Evolutionary conservation across 2,797 vertebrate species (phyloP).

Genomic region (Iguana delicatissima): DNA sequence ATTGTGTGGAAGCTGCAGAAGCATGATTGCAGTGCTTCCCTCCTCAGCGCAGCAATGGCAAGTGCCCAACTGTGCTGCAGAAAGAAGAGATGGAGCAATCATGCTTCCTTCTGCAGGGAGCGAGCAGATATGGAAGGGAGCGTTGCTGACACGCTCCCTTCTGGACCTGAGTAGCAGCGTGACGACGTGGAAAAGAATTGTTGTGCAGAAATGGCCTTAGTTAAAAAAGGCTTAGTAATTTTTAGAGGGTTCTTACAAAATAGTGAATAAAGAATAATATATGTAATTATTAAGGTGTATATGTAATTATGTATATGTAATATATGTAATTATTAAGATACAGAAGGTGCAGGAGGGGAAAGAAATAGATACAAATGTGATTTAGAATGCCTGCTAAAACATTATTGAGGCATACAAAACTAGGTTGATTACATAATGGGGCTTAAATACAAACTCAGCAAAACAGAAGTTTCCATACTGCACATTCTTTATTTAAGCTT

Average conservation of each 20-base stretch:
- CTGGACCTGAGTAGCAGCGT: too few species aligned
- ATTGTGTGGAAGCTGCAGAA: too few species aligned
- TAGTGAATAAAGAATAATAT: not conserved
- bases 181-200: too few species aligned
- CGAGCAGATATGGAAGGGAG: too few species aligned
- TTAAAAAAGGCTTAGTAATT: conserved; percentile 14
- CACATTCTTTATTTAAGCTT: not conserved
- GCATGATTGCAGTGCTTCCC: too few species aligned
- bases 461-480: not conserved
- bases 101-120: too few species aligned
- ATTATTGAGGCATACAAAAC: conserved; percentile 9
- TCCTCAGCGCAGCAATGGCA: too few species aligned
- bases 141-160: too few species aligned
- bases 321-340: not conserved
- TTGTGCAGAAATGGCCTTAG: not conserved
- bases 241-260: not conserved
- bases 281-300: not conserved
- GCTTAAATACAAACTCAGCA: conserved; percentile 22
- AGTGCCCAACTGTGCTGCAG: too few species aligned
- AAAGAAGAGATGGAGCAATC: too few species aligned
- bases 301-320: too few species aligned
- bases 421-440: conserved; percentile 26
- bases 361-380: not conserved
- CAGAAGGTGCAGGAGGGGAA: too few species aligned
- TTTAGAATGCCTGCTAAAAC: not conserved